Percentiles rank a stretch among this genome's conserved stretches.
Conservation (phyloP, 1,140 invertebrate genomes). For the Cotesia vestalis region DNA sequence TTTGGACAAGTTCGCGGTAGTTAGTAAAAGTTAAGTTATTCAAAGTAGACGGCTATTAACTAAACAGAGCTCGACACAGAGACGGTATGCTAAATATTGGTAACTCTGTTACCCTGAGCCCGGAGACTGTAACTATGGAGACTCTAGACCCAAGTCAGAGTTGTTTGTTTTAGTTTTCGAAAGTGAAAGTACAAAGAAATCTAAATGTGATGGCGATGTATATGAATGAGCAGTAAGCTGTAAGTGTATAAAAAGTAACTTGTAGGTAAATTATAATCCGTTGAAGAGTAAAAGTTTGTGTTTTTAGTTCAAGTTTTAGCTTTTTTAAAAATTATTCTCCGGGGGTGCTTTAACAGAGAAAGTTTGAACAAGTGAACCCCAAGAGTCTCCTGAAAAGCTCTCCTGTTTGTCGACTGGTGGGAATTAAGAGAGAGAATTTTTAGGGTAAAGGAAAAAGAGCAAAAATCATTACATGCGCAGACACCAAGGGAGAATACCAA, state of each 20-base stretch:
- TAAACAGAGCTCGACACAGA: too few species aligned
- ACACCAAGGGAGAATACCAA: not conserved
- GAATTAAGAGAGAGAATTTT: not conserved
- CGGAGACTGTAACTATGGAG: too few species aligned
- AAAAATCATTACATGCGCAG: slow-evolving; percentile 19
- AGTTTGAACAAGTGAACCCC: slow-evolving; percentile 27
- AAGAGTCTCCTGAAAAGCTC: slow-evolving; percentile 13
- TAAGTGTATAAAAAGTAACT: slow-evolving; percentile 21
- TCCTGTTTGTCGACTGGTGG: slow-evolving; percentile 16
- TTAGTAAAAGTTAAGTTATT: too few species aligned
- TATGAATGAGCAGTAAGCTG: not conserved
- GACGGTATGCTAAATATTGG: too few species aligned
- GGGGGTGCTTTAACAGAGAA: slow-evolving; percentile 28
- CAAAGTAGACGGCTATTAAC: too few species aligned
- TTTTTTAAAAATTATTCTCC: slow-evolving; percentile 25
- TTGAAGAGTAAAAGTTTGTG: slow-evolving; percentile 11
- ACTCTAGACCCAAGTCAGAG: too few species aligned
- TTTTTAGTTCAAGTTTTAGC: not conserved
- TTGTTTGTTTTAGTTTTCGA: not conserved
- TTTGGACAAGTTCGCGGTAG: too few species aligned
- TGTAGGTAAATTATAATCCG: slow-evolving; percentile 28
- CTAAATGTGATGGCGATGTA: not conserved
- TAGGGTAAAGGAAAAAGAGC: not conserved
- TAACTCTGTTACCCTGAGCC: too few species aligned
- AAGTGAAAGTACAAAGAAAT: slow-evolving; percentile 12